These are phyloP conservation scores for Teleopsis dalmanni DNA, from an alignment of 1,140 invertebrate species.

Conservation along the genomic window DNA sequence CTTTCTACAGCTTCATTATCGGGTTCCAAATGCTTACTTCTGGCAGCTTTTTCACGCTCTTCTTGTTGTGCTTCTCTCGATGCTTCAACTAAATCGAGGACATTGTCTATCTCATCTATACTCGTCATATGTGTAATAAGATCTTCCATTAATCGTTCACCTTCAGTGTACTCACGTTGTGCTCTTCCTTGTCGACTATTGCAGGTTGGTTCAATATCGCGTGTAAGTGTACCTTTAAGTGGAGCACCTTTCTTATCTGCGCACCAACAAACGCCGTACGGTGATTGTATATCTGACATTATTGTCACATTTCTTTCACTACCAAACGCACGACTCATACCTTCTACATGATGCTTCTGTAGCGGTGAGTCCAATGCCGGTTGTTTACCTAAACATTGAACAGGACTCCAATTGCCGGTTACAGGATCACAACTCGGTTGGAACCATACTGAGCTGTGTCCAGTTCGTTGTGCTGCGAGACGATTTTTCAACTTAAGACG, in stretches of 20 bases:
- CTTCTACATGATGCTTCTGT: constrained; percentile 15
- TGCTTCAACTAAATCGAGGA: background rate
- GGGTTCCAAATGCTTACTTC: background rate
- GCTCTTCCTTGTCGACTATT: constrained; percentile 67
- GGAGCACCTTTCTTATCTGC: constrained; percentile 71
- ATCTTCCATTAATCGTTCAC: constrained; percentile 52
- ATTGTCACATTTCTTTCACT: background rate
- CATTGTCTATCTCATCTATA: constrained; percentile 48
- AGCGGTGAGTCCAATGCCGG: constrained; percentile 10
- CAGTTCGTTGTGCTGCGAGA: constrained; percentile 58
- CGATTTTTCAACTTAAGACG: constrained; percentile 67
- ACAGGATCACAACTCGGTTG: constrained; percentile 63
- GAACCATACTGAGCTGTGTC: constrained; percentile 49
- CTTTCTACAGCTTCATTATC: constrained; percentile 9
- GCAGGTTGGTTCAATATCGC: constrained; percentile 62
- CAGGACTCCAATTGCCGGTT: constrained; percentile 67
- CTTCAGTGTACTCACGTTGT: constrained; percentile 34
- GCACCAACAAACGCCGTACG: constrained; percentile 71
- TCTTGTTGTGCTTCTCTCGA: no score
- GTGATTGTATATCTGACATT: constrained; percentile 8
- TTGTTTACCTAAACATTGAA: constrained; percentile 63
- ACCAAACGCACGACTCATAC: constrained; percentile 26
- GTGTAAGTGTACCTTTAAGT: constrained; percentile 65
- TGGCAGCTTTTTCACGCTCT: background rate
- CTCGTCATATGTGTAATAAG: constrained; percentile 56